Evolutionary conservation across 2,888 invertebrate species (phyloP), one percentile per base, ranked within the genome.

Genomic region (Mythimna albipuncta): DNA sequence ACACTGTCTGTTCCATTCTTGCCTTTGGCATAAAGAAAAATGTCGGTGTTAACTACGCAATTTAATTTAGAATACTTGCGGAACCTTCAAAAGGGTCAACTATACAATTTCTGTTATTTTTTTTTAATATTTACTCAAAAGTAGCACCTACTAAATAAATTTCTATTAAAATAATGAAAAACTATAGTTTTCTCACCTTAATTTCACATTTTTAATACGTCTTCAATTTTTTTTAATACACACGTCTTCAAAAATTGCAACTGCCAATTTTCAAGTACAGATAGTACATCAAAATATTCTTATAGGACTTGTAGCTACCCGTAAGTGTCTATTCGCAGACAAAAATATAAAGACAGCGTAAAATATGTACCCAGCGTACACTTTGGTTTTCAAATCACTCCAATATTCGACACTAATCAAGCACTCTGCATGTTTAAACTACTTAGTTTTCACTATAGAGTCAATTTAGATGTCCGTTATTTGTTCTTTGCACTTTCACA

Each of bases 71-170:
- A 79, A 41, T 54, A 52, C 47, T 32, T 10, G n/a, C 35, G 50
- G 19, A n/a, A n/a, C 75, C 75, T 80, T 75, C 52, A 47, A 7
- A 75, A 75, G 81, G 75, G 21, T 47, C 19, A 21, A 74, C 32
- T 21, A 50, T 64, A 62, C 2, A 26, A 54, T 55, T 19, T 67
- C 1, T 57, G 32, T 38, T 21, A 32, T 64, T 52, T 38, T 64
- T 38, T 26, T 61, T 7, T 21, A 62, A 19, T 13, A 10, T 35
- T 61, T 1, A 64, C 11, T 58, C n/a, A 67, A 68, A 80, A 32
- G 21, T 64, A 81, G 64, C 62, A 78, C 62, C 64, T 54, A 75
- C 55, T 50, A n/a, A 64, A 57, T 50, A 41, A 59, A 21, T 59
- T 6, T 61, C 16, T 41, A 47, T 47, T 47, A 47, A 47, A 13